Evolutionary conservation across 2,113 vertebrate species (phyloP), one percentile per base, ranked within the genome.

Genomic region (Propithecus coquereli): DNA sequence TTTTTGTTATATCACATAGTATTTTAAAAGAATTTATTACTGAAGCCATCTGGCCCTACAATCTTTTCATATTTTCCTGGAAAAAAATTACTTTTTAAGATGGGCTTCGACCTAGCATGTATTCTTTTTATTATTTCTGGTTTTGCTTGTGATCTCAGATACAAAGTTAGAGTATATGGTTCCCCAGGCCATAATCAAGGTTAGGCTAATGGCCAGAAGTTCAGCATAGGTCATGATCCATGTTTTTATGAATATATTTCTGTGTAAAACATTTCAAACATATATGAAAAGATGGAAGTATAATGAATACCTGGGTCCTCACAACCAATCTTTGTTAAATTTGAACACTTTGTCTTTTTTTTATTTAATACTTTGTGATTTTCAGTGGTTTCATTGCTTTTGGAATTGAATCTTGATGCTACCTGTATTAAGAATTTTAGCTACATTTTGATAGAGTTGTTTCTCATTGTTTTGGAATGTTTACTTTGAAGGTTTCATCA

Each of bases 401-500:
- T 81, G 63, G 5, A 43, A 82, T 16, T 91, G 30, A 95, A 47
- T 81, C 22, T 87, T 88, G 50, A 88, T 54, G 6, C 8, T 95
- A 4, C 25, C 12, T 52, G 1, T 54, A 22, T 81, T 89, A 73
- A 6, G 10, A 90, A 77, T 87, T 94, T 89, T 90, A 90, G n/a
- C 25, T 37, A 17, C 40, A 8, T 77, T 90, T 94, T 79, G 18
- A 79, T 52, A 50, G 12, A 66, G 47, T 77, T 86, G 80, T 77
- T 94, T 90, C 76, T 85, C 37, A 61, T 66, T 66, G 10, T 79
- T 3, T 25, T 92, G 40, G 30, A 87, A 87, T 63, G 2, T 86
- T 94, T 91, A 80, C 65, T 94, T 95, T 71, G 65, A 94, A 94
- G 70, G 6, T 65, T 59, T 88, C 34, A 86, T 74, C 3, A 14